Conservation (phyloP, 2,888 invertebrate genomes). For the Rhamnusium bicolor region DNA sequence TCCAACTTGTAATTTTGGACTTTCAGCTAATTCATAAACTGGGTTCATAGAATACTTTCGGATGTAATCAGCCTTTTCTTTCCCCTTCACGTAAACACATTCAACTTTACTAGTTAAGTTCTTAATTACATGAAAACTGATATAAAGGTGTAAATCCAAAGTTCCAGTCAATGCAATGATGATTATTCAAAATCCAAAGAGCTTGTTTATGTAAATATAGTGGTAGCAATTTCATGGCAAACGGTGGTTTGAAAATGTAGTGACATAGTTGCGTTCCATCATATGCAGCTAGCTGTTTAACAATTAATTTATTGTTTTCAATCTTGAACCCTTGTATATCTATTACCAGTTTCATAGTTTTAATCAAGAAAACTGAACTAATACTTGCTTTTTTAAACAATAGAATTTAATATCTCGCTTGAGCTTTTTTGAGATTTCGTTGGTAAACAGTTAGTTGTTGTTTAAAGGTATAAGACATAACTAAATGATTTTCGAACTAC, state of each 20-base stretch:
- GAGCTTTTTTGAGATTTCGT: not conserved
- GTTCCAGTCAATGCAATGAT: constrained; percentile 22
- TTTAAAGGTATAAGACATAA: not conserved
- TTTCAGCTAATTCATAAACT: not conserved
- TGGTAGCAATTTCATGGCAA: constrained; percentile 5
- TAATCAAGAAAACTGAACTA: not conserved
- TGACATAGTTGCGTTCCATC: constrained; percentile 14
- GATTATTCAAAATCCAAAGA: constrained; percentile 13
- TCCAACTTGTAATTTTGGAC: not conserved
- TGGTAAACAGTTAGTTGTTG: not conserved
- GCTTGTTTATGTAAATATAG: constrained; percentile 6
- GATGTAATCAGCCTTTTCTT: not conserved
- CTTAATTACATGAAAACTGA: not conserved
- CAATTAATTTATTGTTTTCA: constrained; percentile 33
- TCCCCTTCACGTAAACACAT: constrained; percentile 10
- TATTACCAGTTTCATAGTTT: constrained; percentile 25
- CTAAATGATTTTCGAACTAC: not conserved
- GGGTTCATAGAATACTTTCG: not conserved
- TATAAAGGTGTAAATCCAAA: constrained; percentile 9
- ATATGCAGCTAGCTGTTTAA: constrained; percentile 29
- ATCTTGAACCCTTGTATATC: constrained; percentile 35
- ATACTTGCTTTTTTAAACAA: not conserved
- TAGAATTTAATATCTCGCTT: not conserved
- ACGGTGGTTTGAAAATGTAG: constrained; percentile 32
- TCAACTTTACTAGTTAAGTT: constrained; percentile 14